A percentile compares a stretch with the other conserved stretches of the same genome.
Evolutionary conservation across 1,140 invertebrate genomes (phyloP).

Genomic region (Euwallacea fornicatus): DNA sequence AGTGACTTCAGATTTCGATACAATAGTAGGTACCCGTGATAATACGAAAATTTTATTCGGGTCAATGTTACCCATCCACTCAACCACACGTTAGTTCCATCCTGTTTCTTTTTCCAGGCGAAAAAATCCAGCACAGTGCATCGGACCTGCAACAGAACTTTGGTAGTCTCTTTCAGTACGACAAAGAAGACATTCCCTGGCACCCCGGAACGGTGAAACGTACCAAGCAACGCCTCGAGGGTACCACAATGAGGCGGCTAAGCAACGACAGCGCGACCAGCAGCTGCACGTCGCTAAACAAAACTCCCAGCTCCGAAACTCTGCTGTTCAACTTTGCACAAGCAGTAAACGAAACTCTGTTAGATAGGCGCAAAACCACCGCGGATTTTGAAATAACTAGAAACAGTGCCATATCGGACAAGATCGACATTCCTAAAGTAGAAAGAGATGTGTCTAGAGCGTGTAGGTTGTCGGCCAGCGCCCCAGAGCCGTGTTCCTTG

Average conservation of each 20-base stretch:
- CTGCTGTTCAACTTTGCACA: slow-evolving; percentile 31
- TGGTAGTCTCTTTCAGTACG: slow-evolving; percentile 54
- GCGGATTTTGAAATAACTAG: neutral
- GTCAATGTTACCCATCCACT: too few relatives aligned
- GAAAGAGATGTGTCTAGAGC: slow-evolving; percentile 15
- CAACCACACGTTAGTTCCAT: too few relatives aligned
- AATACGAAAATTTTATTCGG: too few relatives aligned
- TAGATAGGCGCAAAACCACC: slow-evolving; percentile 23
- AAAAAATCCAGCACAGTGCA: slow-evolving; percentile 43
- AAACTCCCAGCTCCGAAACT: slow-evolving; percentile 37
- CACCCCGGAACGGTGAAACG: slow-evolving; percentile 67
- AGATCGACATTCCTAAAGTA: slow-evolving; percentile 45
- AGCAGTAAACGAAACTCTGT: slow-evolving; percentile 36
- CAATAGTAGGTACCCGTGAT: too few relatives aligned
- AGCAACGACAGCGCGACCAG: slow-evolving; percentile 43
- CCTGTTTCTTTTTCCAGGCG: slow-evolving; percentile 22
- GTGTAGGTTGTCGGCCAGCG: slow-evolving; percentile 63
- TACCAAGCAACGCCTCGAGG: slow-evolving; percentile 72
- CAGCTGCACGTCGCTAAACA: slow-evolving; percentile 44
- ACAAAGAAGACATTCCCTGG: slow-evolving; percentile 66
- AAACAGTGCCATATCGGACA: slow-evolving; percentile 50
- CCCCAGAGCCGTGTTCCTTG: slow-evolving; percentile 62
- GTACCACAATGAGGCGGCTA: slow-evolving; percentile 52
- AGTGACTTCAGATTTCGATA: too few relatives aligned
- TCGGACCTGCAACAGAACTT: slow-evolving; percentile 50